Conservation (phyloP, 2,113 vertebrate genomes). For the Lepidothrix coronata region DNA sequence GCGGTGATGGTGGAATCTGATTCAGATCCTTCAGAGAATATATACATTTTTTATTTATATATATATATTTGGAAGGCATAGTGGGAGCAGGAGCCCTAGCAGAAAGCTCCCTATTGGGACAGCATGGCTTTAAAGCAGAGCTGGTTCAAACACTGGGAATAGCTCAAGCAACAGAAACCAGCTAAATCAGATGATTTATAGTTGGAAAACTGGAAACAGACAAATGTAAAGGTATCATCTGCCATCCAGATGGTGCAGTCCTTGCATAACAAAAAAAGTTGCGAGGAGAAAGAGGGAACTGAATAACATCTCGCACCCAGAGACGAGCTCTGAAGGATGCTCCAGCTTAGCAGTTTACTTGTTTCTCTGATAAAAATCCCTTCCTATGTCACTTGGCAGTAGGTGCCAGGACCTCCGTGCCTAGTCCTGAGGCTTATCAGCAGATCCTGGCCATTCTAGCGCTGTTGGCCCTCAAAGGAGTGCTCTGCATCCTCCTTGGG, state of each 20-base stretch:
- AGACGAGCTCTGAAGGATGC: background rate
- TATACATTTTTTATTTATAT: background rate
- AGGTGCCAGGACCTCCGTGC: background rate
- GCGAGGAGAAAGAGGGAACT: background rate
- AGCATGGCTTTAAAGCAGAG: slow-evolving; percentile 5
- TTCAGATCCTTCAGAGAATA: background rate
- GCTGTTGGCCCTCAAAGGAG: background rate
- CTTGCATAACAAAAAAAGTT: background rate
- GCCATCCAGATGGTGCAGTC: slow-evolving; percentile 49
- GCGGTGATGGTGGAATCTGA: background rate
- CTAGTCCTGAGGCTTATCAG: background rate
- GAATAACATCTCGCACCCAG: background rate
- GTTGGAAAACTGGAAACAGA: slow-evolving; percentile 44
- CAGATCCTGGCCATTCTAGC: background rate
- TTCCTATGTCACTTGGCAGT: background rate
- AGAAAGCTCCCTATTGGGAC: background rate
- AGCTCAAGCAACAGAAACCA: slow-evolving; percentile 37
- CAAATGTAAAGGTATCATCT: slow-evolving; percentile 58
- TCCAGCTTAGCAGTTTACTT: background rate
- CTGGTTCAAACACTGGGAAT: slow-evolving; percentile 30
- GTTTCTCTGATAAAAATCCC: background rate
- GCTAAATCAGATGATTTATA: slow-evolving; percentile 47
- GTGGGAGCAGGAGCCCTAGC: background rate
- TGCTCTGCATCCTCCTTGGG: fast-evolving
- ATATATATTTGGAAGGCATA: background rate